Evolutionary conservation across 1,140 invertebrate genomes (phyloP).

Genomic region (Dendrolimus punctatus): DNA sequence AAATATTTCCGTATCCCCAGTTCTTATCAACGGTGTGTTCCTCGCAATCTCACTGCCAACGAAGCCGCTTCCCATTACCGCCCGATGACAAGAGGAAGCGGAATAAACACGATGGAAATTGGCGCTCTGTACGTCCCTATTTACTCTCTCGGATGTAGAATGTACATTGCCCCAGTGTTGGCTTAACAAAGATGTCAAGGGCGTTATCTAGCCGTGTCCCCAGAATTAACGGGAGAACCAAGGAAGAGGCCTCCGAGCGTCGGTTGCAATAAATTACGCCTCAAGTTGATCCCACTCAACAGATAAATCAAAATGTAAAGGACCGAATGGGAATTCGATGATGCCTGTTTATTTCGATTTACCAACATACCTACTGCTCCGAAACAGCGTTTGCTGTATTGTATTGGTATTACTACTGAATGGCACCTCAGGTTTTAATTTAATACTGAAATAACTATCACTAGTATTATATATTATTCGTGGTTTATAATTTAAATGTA

Average conservation of each 20-base stretch:
- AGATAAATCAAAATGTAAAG: constrained; percentile 55
- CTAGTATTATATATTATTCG: too few species aligned
- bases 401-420: neutral
- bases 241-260: constrained; percentile 23
- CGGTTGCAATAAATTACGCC: constrained; percentile 44
- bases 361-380: constrained; percentile 16
- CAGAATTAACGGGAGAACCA: constrained; percentile 33
- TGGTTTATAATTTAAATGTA: too few species aligned
- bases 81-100: too few species aligned
- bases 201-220: constrained; percentile 34
- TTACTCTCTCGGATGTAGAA: too few species aligned
- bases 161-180: constrained; percentile 1
- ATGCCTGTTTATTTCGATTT: constrained; percentile 43
- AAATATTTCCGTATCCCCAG: too few species aligned
- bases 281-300: constrained; percentile 41
- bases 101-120: too few species aligned
- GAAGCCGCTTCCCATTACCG: too few species aligned
- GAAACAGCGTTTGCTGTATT: constrained; percentile 16
- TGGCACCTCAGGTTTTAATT: too few species aligned
- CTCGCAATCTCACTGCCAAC: too few species aligned
- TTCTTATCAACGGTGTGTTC: too few species aligned
- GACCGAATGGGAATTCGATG: constrained; percentile 45
- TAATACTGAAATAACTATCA: too few species aligned
- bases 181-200: constrained; percentile 22
- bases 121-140: too few species aligned